Evolutionary conservation across 1,140 invertebrate species (phyloP).

Genomic region (Drosophila eugracilis): DNA sequence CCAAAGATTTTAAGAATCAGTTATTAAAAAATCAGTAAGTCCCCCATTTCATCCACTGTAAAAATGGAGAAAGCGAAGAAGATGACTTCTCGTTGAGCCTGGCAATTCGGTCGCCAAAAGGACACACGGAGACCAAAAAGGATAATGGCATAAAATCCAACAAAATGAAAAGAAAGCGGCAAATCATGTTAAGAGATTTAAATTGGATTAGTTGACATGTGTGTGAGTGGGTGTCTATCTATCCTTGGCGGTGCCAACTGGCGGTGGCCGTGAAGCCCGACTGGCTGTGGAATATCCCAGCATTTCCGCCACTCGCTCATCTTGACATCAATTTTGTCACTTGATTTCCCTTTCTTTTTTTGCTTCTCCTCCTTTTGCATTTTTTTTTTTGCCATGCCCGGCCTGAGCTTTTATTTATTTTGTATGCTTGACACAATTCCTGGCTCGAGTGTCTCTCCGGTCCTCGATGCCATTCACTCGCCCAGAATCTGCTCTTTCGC

Average conservation of each 20-base stretch:
- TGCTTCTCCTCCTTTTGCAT: slow-evolving; percentile 24
- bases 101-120: slow-evolving; percentile 60
- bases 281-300: slow-evolving; percentile 29
- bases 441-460: slow-evolving; percentile 59
- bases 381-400: slow-evolving; percentile 5
- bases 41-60: slow-evolving; percentile 1
- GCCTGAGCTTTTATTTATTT: slow-evolving; percentile 58
- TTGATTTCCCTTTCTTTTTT: slow-evolving; percentile 58
- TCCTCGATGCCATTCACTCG: slow-evolving; percentile 68
- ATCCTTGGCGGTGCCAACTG: slow-evolving; percentile 34
- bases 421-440: slow-evolving; percentile 80
- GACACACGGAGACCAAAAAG: slow-evolving; percentile 56
- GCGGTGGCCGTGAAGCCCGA: slow-evolving; percentile 58
- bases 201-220: slow-evolving; percentile 79
- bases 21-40: too few relatives aligned
- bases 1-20: too few relatives aligned
- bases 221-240: slow-evolving; percentile 29
- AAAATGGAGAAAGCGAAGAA: not conserved
- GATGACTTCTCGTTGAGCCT: slow-evolving; percentile 39
- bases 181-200: slow-evolving; percentile 83
- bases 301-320: slow-evolving; percentile 50
- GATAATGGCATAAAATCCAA: slow-evolving; percentile 80
- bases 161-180: slow-evolving; percentile 82
- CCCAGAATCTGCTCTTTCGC: slow-evolving; percentile 65
- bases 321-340: slow-evolving; percentile 79